Conservation (phyloP, 2,113 vertebrate species). For the Lethenteron reissneri region DNA sequence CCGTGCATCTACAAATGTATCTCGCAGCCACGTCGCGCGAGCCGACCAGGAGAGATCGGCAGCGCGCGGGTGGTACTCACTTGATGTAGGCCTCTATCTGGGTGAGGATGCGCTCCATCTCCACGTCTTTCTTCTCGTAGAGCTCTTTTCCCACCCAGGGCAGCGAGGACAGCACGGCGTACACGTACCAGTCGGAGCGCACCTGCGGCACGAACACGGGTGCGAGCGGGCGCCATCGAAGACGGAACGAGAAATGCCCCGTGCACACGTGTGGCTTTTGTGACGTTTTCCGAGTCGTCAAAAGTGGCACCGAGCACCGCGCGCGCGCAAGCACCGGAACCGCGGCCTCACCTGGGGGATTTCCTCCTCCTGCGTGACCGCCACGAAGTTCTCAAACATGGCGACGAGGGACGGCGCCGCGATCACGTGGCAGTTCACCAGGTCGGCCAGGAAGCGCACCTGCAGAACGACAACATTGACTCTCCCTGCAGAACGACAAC, state of each 20-base stretch:
- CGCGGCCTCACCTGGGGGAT: constrained; percentile 53
- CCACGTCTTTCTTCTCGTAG: constrained; percentile 93
- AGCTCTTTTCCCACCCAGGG: constrained; percentile 96
- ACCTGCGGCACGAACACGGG: constrained; percentile 28
- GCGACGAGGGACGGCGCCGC: constrained; percentile 92
- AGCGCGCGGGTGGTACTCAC: constrained; percentile 23
- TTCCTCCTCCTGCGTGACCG: constrained; percentile 81
- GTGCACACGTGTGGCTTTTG: background rate
- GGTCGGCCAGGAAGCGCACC: constrained; percentile 79
- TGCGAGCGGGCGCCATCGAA: background rate
- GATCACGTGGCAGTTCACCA: constrained; percentile 95
- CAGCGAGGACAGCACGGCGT: constrained; percentile 63
- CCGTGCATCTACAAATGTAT: no score
- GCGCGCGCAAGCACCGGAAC: no score
- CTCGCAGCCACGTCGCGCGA: no score
- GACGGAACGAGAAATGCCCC: background rate
- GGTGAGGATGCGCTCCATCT: constrained; percentile 77
- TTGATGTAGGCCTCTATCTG: constrained; percentile 78
- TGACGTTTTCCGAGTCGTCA: no score
- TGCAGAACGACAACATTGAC: constrained; percentile 15
- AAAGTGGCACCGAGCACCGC: no score
- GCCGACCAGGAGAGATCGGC: no score
- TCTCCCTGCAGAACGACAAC: no score
- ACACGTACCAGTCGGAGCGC: constrained; percentile 86
- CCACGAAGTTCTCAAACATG: constrained; percentile 94